These are phyloP conservation scores for Altica lythri DNA, from an alignment of 2,888 invertebrate genomes.

Conservation along the genomic window DNA sequence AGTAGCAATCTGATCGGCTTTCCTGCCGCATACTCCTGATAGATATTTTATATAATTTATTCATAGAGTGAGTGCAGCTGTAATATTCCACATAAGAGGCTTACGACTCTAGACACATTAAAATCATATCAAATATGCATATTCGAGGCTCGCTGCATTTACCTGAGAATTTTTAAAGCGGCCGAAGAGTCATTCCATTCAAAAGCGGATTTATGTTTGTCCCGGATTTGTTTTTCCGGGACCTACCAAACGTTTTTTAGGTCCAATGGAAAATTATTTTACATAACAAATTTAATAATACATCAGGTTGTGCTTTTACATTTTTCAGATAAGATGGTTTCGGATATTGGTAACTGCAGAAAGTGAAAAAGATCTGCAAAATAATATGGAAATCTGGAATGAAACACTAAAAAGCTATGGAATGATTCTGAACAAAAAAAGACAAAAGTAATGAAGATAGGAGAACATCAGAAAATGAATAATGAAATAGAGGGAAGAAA, in stretches of 20 bases:
- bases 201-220: constrained; percentile 23
- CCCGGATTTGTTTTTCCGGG: constrained; percentile 15
- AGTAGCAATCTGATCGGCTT: constrained; percentile 55
- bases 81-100: constrained; percentile 58
- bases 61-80: constrained; percentile 64
- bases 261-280: constrained; percentile 2
- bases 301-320: too few relatives aligned
- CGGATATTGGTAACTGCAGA: too few relatives aligned
- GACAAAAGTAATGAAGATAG: too few relatives aligned
- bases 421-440: too few relatives aligned
- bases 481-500: too few relatives aligned
- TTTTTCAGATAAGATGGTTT: too few relatives aligned
- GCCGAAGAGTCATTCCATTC: constrained; percentile 18
- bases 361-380: too few relatives aligned
- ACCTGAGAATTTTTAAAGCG: constrained; percentile 50
- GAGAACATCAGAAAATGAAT: too few relatives aligned
- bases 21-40: constrained; percentile 61
- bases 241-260: too few relatives aligned
- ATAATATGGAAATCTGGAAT: too few relatives aligned
- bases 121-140: constrained; percentile 60
- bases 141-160: constrained; percentile 54
- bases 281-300: too few relatives aligned
- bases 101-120: constrained; percentile 59
- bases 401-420: too few relatives aligned
- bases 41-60: constrained; percentile 76